A percentile compares a stretch with the other conserved stretches of the same genome.
These are phyloP conservation scores for Lampropteryx suffumata DNA, from an alignment of 2,888 invertebrate species.

Conservation along the genomic window DNA sequence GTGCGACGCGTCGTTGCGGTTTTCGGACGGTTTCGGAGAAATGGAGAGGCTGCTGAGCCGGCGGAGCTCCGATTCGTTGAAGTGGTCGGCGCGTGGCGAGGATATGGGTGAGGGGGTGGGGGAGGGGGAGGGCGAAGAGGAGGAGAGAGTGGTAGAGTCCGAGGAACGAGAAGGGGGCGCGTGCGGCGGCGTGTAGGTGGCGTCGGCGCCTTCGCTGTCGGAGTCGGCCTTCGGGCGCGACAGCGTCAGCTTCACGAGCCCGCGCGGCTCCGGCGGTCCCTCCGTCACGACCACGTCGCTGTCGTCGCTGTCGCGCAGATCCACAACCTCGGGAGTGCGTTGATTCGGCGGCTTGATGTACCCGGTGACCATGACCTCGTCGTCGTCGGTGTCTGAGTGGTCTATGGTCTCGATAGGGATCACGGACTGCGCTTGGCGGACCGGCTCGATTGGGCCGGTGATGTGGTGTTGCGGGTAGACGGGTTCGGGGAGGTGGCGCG, in stretches of 20 bases:
- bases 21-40: neutral
- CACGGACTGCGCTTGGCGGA: slow-evolving; percentile 50
- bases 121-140: neutral
- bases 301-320: slow-evolving; percentile 79
- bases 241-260: slow-evolving; percentile 52
- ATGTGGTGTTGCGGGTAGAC: slow-evolving; percentile 57
- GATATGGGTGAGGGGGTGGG: slow-evolving; percentile 6
- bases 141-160: neutral
- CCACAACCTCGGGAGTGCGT: slow-evolving; percentile 86
- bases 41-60: no score
- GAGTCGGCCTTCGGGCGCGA: slow-evolving; percentile 40
- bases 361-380: slow-evolving; percentile 84
- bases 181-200: slow-evolving; percentile 37
- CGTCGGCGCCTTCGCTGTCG: slow-evolving; percentile 44
- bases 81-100: neutral
- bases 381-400: slow-evolving; percentile 75
- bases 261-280: slow-evolving; percentile 34
- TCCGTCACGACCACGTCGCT: slow-evolving; percentile 75
- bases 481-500: slow-evolving; percentile 44
- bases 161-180: slow-evolving; percentile 7
- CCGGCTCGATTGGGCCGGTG: slow-evolving; percentile 18
- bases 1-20: neutral
- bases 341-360: slow-evolving; percentile 86
- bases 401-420: slow-evolving; percentile 76
- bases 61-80: neutral